Evolutionary conservation across 2,888 invertebrate genomes (phyloP), one percentile per base, ranked within the genome.

Genomic region (Bellardia pandia): DNA sequence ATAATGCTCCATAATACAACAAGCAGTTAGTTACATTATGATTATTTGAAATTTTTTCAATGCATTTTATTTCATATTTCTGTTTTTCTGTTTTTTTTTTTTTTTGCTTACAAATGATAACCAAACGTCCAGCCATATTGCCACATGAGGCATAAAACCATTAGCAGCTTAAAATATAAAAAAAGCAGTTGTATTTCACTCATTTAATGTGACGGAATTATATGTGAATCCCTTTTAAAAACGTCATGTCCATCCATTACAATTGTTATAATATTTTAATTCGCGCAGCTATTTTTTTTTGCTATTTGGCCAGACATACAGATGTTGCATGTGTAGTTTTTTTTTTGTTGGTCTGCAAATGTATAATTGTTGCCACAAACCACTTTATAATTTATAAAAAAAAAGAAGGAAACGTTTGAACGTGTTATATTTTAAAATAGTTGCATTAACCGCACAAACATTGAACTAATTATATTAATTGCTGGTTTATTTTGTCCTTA

Each of bases 381-480:
- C 80, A n/a, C n/a, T n/a, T 45, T 23, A 9, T 16, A 56, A 16
- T 16, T 23, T 23, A 11, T 23, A 16, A 16, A 3, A 51, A 7
- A 42, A 72, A 78, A 4, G n/a, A n/a, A 23, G 23, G 33, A 48
- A 60, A 66, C 5, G 9, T 11, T 51, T 53, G 33, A 69, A 87
- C 87, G 85, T 87, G 87, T 74, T 75, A 66, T 51, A 75, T 69
- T 85, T 85, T 16, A 51, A 85, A 87, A 79, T 66, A 37, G 40
- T 53, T 51, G 86, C 69, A 87, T 82, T 85, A 81, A 78, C 40
- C 74, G 23, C 45, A 53, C 5, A 16, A 71, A 68, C 23, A 77
- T 74, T 60, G 14, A 77, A 56, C 64, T 62, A 81, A 84, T 84
- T 77, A 74, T 11, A 68, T 40, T 74, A 87, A 81, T 84, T 84